phyloP scores from a whole-genome alignment of 2,888 invertebrate genomes.

The Mythimna pallens region DNA sequence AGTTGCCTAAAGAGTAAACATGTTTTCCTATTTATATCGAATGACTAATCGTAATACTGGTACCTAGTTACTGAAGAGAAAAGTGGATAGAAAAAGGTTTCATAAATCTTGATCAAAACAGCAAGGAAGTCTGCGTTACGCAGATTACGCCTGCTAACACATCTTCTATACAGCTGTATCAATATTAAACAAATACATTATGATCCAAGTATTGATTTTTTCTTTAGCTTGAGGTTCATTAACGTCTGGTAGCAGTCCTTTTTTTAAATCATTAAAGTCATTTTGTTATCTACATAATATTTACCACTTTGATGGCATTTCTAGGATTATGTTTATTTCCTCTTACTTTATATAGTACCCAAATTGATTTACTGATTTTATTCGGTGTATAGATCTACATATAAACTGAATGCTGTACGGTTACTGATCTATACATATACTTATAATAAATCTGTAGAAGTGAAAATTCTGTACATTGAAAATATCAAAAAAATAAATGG shows the following conservation, averaged over 20 bases:
- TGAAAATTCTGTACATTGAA: too few species aligned
- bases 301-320: background rate
- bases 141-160: background rate
- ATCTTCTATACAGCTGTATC: background rate
- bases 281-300: background rate
- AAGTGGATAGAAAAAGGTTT: constrained; percentile 9
- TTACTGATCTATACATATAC: too few species aligned
- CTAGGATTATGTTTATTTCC: background rate
- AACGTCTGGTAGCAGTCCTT: background rate
- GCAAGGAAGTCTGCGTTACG: background rate
- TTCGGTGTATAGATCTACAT: background rate
- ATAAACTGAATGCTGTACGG: background rate
- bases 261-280: background rate
- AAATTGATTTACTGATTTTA: too few species aligned
- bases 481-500: too few species aligned
- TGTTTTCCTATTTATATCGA: background rate
- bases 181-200: background rate
- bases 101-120: background rate
- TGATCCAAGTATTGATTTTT: background rate
- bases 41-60: background rate
- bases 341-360: background rate
- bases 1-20: background rate
- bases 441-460: too few species aligned
- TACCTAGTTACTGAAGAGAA: background rate
- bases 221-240: background rate